Conservation (phyloP, 2,113 vertebrate genomes). For the Cephalopterus ornatus region DNA sequence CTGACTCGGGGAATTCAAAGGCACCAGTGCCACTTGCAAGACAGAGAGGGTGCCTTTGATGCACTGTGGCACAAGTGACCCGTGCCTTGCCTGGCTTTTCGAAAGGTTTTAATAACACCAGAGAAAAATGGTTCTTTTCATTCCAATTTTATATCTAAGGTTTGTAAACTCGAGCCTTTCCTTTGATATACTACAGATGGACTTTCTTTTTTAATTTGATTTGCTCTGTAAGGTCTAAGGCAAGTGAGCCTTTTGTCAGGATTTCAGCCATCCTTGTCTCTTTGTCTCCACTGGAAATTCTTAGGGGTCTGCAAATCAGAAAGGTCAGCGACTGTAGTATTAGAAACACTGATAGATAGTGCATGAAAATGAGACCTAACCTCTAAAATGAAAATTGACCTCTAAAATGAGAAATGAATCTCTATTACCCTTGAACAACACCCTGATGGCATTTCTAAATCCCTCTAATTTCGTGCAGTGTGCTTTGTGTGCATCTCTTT, state of each 20-base stretch:
- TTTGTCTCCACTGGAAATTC: conserved; percentile 55
- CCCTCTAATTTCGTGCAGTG: not conserved
- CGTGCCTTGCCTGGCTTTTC: not conserved
- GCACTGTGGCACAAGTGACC: not conserved
- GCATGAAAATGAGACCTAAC: conserved; percentile 58
- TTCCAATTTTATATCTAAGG: not conserved
- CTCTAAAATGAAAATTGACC: conserved; percentile 41
- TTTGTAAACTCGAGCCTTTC: not conserved
- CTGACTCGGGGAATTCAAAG: not conserved
- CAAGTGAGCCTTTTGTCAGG: not conserved
- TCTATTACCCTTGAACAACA: not conserved
- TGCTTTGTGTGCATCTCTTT: not conserved
- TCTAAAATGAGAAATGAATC: conserved; percentile 37
- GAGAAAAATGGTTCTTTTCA: not conserved
- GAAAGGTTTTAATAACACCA: not conserved
- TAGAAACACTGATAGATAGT: conserved; percentile 51
- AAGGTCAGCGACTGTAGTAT: conserved; percentile 19
- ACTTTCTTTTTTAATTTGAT: not conserved
- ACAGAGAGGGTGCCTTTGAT: not conserved
- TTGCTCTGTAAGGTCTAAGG: not conserved
- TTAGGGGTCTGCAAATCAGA: conserved; percentile 49
- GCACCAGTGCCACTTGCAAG: not conserved
- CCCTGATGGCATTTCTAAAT: conserved; percentile 12
- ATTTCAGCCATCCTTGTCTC: conserved; percentile 7
- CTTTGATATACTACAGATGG: not conserved